A percentile compares a stretch with the other conserved stretches of the same genome.
phyloP scores from a whole-genome alignment of 2,888 invertebrate genomes.

The Ryuthela nishihirai region DNA sequence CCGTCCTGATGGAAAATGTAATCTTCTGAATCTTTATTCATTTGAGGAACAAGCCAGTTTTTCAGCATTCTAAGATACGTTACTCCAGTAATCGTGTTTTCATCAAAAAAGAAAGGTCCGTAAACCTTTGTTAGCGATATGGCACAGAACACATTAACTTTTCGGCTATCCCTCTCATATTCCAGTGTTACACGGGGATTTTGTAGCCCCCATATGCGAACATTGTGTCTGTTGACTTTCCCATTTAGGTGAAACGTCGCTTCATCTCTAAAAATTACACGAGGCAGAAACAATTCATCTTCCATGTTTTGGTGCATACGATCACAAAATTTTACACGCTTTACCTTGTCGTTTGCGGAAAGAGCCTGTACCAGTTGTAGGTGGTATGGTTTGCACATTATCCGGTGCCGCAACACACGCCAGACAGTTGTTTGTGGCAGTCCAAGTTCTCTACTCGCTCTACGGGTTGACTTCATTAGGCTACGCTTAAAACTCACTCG shows the following conservation, averaged over 20 bases:
- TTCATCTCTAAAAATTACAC: constrained; percentile 5
- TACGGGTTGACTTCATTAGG: background rate
- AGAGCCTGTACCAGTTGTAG: constrained; percentile 3
- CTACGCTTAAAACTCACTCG: background rate
- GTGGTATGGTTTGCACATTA: constrained; percentile 1
- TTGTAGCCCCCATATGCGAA: constrained; percentile 2
- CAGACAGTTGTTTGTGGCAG: background rate
- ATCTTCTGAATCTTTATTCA: constrained; percentile 15
- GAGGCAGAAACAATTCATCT: background rate
- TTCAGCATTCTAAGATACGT: constrained; percentile 35
- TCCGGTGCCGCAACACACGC: background rate
- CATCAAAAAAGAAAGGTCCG: constrained; percentile 28
- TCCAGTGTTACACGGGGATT: constrained; percentile 3
- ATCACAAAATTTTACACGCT: background rate
- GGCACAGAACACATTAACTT: constrained; percentile 33
- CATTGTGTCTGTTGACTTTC: constrained; percentile 6
- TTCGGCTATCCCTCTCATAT: constrained; percentile 22
- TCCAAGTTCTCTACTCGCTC: background rate
- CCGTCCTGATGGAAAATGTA: constrained; percentile 36
- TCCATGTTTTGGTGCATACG: constrained; percentile 7
- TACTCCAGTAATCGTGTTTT: constrained; percentile 19
- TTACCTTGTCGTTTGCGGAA: background rate
- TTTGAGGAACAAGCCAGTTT: constrained; percentile 35
- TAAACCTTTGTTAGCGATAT: constrained; percentile 20
- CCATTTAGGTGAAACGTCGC: background rate